A percentile compares a stretch with the other conserved stretches of the same genome.
phyloP scores from a whole-genome alignment of 2,797 vertebrate species.

The Ptychobarbus kaznakovi region DNA sequence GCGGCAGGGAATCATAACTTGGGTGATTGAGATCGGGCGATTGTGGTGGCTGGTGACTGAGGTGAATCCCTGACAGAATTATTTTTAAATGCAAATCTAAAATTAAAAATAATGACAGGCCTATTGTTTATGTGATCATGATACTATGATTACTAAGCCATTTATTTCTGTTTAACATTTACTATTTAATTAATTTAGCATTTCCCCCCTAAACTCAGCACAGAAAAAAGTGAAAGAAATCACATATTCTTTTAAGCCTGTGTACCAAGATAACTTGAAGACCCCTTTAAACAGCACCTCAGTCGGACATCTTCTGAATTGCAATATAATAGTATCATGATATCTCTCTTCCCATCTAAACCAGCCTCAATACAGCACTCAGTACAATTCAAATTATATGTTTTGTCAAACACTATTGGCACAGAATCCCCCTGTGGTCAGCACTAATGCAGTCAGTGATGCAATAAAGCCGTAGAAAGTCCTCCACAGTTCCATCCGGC shows the following conservation, averaged over 20 bases:
- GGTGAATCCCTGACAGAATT: no score
- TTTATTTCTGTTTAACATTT: not conserved
- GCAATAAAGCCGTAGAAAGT: not conserved
- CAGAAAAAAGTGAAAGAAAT: not conserved
- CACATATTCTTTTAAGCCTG: not conserved
- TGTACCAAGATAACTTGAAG: not conserved
- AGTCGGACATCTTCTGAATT: not conserved
- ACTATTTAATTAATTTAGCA: not conserved
- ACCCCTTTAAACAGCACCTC: not conserved
- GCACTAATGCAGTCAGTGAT: constrained; percentile 19
- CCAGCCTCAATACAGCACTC: not conserved
- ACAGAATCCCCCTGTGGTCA: constrained; percentile 9
- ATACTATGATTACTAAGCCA: no score
- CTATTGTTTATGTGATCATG: not conserved
- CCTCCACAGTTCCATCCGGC: constrained; percentile 12
- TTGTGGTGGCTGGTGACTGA: no score
- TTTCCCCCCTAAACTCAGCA: not conserved
- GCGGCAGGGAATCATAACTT: no score
- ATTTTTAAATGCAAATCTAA: no score
- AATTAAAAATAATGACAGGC: not conserved
- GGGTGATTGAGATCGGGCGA: no score
- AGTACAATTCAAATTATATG: constrained; percentile 26
- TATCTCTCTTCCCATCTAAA: not conserved
- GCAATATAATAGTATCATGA: not conserved
- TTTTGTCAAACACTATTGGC: constrained; percentile 20